Conservation (phyloP, 2,888 invertebrate species). For the Lottia gigantea region DNA sequence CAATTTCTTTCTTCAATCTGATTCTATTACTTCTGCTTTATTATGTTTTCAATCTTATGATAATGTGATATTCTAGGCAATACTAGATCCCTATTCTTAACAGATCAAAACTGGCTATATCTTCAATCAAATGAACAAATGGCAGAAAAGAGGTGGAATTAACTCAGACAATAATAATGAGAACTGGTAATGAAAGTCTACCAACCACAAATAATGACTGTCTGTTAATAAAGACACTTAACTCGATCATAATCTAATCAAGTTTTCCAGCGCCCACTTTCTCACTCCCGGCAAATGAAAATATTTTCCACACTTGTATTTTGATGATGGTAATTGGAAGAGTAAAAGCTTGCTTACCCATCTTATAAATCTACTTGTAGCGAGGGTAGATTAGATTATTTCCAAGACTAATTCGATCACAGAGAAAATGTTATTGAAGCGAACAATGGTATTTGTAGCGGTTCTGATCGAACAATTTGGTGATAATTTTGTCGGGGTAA, state of each 20-base stretch:
- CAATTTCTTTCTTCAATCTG: neutral
- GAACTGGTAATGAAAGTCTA: conserved; percentile 2
- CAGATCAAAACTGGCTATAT: neutral
- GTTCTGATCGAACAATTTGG: conserved; percentile 11
- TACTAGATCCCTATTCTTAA: too few relatives aligned
- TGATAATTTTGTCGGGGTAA: neutral
- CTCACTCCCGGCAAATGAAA: conserved; percentile 22
- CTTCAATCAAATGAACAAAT: conserved; percentile 3
- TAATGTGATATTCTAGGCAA: too few relatives aligned
- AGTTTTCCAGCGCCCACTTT: conserved; percentile 19
- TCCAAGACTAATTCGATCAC: conserved; percentile 20
- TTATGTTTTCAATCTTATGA: too few relatives aligned
- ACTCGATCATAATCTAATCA: conserved; percentile 24
- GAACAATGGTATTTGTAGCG: conserved; percentile 26
- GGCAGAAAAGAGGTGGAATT: neutral
- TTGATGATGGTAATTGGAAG: conserved; percentile 22
- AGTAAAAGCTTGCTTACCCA: conserved; percentile 17
- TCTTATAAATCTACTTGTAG: conserved; percentile 15
- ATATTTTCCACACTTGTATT: conserved; percentile 23
- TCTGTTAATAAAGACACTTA: conserved; percentile 28
- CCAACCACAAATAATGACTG: conserved; percentile 21
- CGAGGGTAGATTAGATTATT: conserved; percentile 21
- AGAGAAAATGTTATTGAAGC: conserved; percentile 25
- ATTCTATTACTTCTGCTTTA: neutral
- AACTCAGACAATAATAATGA: conserved; percentile 6